Conservation (phyloP, 2,113 vertebrate genomes). For the Phodopus roborovskii region DNA sequence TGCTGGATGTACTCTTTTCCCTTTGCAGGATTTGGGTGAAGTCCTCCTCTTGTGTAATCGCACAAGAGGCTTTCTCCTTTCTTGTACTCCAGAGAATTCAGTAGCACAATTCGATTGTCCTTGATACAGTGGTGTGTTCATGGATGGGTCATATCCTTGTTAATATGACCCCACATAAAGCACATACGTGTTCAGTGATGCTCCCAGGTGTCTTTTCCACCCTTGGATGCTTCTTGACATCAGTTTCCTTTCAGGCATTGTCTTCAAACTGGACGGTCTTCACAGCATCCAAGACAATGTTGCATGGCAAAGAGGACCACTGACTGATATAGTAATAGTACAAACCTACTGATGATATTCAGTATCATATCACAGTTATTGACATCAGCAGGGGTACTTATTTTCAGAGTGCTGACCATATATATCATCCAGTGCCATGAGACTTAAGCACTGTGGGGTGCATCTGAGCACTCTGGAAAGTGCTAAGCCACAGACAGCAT, state of each 20-base stretch:
- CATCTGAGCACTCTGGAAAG: slow-evolving; percentile 97
- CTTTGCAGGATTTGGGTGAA: not conserved
- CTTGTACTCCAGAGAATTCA: not conserved
- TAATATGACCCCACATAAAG: not conserved
- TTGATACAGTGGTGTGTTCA: not conserved
- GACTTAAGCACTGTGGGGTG: slow-evolving; percentile 96
- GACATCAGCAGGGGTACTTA: slow-evolving; percentile 92
- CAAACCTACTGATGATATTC: slow-evolving; percentile 94
- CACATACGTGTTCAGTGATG: not conserved
- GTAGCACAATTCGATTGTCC: not conserved
- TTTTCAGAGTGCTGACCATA: slow-evolving; percentile 90
- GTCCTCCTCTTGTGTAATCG: not conserved
- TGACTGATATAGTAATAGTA: slow-evolving; percentile 82
- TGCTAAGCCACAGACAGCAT: slow-evolving; percentile 96
- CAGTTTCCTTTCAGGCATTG: slow-evolving; percentile 83
- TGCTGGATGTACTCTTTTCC: not conserved
- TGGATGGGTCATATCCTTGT: not conserved
- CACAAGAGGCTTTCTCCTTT: not conserved
- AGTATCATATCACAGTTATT: slow-evolving; percentile 93
- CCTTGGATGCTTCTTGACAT: slow-evolving; percentile 97
- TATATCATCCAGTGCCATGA: slow-evolving; percentile 95
- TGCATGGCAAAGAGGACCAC: slow-evolving; percentile 91
- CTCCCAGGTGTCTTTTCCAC: slow-evolving; percentile 91
- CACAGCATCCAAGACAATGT: slow-evolving; percentile 93
- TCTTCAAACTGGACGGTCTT: slow-evolving; percentile 88